A percentile compares a stretch with the other conserved stretches of the same genome.
These are phyloP conservation scores for Hypercompe scribonia DNA, from an alignment of 2,888 invertebrate genomes.

Conservation along the genomic window DNA sequence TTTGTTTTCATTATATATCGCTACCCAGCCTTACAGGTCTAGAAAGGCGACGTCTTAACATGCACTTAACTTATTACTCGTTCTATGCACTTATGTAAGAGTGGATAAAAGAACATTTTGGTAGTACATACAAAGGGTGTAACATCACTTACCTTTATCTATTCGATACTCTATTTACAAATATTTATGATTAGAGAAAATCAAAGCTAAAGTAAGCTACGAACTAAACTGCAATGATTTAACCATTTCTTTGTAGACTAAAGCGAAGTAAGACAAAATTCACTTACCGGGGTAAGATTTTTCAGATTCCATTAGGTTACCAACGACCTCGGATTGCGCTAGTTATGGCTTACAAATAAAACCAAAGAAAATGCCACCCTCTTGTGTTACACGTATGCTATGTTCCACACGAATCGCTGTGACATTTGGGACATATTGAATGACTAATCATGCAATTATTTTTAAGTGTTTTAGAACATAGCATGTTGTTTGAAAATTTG, in stretches of 20 bases:
- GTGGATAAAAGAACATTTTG: not conserved
- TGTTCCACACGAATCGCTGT: not conserved
- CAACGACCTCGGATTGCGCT: not conserved
- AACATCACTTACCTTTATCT: not conserved
- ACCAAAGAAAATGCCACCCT: not conserved
- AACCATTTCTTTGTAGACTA: too few species aligned
- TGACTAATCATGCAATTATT: not conserved
- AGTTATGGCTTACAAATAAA: not conserved
- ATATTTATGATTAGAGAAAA: not conserved
- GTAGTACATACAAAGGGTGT: not conserved
- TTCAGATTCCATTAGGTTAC: not conserved
- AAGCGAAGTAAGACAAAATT: not conserved
- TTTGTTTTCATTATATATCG: slow-evolving; percentile 6
- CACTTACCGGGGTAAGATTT: not conserved
- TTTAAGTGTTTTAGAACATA: not conserved
- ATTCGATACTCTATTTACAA: not conserved
- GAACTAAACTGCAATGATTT: too few species aligned
- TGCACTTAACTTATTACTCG: too few species aligned
- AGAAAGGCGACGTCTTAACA: not conserved
- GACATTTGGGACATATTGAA: not conserved
- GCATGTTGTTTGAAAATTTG: not conserved
- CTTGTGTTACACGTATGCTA: not conserved
- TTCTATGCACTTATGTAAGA: not conserved
- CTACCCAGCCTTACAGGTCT: not conserved
- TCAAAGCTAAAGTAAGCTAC: too few species aligned